Conservation (phyloP, 1,140 invertebrate genomes). For the Lutraria rhynchaena region DNA sequence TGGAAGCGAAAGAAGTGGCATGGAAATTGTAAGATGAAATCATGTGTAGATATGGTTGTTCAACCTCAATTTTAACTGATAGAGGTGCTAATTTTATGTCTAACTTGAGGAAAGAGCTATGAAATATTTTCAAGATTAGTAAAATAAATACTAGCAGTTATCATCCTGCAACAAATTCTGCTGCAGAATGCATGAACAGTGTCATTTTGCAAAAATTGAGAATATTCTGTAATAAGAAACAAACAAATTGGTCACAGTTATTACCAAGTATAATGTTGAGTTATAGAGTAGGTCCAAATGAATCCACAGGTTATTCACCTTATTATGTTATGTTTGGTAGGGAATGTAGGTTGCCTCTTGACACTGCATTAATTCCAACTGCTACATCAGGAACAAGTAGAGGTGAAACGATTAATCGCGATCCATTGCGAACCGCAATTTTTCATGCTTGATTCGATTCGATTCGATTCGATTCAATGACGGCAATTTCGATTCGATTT, state of each 20-base stretch:
- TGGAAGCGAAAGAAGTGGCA: constrained; percentile 41
- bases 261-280: constrained; percentile 4
- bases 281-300: not conserved
- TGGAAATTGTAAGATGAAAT: constrained; percentile 45
- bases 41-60: no score
- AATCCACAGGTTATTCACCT: constrained; percentile 23
- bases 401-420: no score
- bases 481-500: no score
- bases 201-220: constrained; percentile 10
- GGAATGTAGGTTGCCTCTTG: constrained; percentile 33
- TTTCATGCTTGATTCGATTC: no score
- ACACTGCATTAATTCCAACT: constrained; percentile 21
- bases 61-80: constrained; percentile 30
- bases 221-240: constrained; percentile 5
- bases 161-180: no score
- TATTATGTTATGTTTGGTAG: no score
- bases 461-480: no score
- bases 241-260: not conserved
- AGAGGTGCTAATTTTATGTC: constrained; percentile 43
- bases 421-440: no score
- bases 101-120: constrained; percentile 37
- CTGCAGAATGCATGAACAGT: no score
- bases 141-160: no score
- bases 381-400: constrained; percentile 13
- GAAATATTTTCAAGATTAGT: constrained; percentile 41